phyloP scores from a whole-genome alignment of 2,113 vertebrate genomes.

The Thryonomys swinderianus region DNA sequence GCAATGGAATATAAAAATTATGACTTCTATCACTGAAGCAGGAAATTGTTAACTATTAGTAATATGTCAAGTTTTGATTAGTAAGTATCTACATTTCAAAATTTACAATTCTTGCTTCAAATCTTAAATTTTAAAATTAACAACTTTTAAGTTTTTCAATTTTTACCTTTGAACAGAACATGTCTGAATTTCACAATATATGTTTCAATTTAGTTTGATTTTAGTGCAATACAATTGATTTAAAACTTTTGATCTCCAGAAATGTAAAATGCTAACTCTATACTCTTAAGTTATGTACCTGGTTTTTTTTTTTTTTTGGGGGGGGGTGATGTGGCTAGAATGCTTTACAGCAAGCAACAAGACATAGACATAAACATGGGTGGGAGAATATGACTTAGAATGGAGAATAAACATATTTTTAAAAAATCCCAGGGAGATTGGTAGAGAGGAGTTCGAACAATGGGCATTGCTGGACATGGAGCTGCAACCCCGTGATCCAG shows the following conservation, averaged over 20 bases:
- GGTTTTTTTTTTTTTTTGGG: too few species aligned
- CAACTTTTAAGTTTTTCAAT: neutral
- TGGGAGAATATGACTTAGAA: neutral
- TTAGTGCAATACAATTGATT: neutral
- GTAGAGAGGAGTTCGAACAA: neutral
- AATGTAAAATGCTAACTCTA: neutral
- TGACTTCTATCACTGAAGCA: neutral
- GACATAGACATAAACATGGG: neutral
- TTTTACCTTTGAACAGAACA: neutral
- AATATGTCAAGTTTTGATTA: neutral
- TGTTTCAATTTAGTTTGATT: neutral
- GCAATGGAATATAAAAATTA: neutral
- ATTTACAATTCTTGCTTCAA: conserved; percentile 6
- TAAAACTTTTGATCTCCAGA: neutral
- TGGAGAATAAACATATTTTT: neutral
- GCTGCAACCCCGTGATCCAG: neutral
- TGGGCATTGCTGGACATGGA: neutral
- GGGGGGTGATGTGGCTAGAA: neutral
- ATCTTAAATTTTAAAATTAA: conserved; percentile 11
- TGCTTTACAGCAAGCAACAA: neutral
- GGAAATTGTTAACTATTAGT: neutral
- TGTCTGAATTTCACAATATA: neutral
- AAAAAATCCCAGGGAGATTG: neutral
- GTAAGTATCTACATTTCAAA: neutral
- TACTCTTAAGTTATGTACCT: too few species aligned